Evolutionary conservation across 2,888 invertebrate genomes (phyloP), one percentile per base, ranked within the genome.

Genomic region (Sesia apiformis): DNA sequence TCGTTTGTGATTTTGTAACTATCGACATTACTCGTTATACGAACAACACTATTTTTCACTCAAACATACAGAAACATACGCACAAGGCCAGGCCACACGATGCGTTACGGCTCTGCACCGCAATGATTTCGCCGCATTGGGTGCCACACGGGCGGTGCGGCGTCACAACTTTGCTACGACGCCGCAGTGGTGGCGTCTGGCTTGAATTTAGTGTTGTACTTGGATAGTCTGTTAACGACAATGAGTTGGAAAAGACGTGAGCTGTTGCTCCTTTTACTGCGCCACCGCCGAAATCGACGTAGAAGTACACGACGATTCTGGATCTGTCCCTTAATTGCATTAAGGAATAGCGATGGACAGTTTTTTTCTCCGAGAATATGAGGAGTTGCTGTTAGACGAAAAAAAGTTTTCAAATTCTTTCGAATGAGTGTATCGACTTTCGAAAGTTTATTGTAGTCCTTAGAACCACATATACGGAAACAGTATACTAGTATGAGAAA

Each of bases 401-500:
- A 60, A 52, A 63, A 40, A 49, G 60, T 59, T 63, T 63, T 58
- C 51, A 60, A 56, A 55, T 62, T 57, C 40, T 63, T 63, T 62
- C 52, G 60, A 60, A 60, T 60, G 61, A 62, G 62, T 58, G 60
- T 58, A 53, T 56, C 64, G 60, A 63, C 55, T 54, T 66, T 62
- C 60, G 58, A 60, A 53, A 53, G 57, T 66, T 64, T 66, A 59
- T 62, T 66, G 42, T 54, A 63, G 55, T 58, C 60, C 58, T 63
- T 64, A 63, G 58, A 65, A 57, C 66, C 66, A 65, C 64, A 65
- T 53, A 59, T 64, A 65, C 62, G 58, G 51, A 66, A 66, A 61
- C 57, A 63, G 55, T 66, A 64, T 60, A 65, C 63, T 63, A 63
- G 63, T 60, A 62, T 63, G 60, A 67, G 65, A 60, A 63, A 66